Base-by-base conservation (phyloP, 1,140 invertebrate species). In the Lasaia peninsularis region DNA sequence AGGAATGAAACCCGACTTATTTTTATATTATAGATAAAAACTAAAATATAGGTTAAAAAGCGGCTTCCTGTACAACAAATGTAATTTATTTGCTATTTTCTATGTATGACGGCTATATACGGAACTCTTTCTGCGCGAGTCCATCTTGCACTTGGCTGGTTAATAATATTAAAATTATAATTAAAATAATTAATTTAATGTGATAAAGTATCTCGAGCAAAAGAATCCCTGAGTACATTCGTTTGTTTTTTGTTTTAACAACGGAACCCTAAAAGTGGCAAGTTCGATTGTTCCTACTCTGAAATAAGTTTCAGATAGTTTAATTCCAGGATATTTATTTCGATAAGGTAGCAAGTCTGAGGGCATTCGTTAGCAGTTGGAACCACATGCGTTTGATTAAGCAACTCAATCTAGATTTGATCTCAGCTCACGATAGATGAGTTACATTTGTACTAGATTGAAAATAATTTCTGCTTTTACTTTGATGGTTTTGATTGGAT, bases 401-500 rank as follows among this genome's bases (percentile, higher is more conserved):
- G 35, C 35, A 40, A 40, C 35, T 40, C 35, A 40, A 40, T 16
- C 35, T 34, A 1, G 18, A 64, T 64, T 57, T 67, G 63, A 73
- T 73, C 67, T 67, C 56, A 58, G 60, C 50, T 55, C 31, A 60
- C 63, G 71, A 73, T 49, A 64, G 63, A 73, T 70, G 63, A 55
- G 56, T 48, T 51, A 53, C 71, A 73, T 70, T 70, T 68, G 70
- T 73, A 66, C 56, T 48, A 21, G 52, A 52, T 57, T 32, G 56
- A 56, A 61, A 58, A 51, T 65, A 60, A 68, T 73, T 70, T 58
- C 35, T 40, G 14, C 35, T 40, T 40, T 40, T 40, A 40, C 12
- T 40, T 40, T 18, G 14, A 40, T 12, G 6, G 35, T 12, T 40
- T 40, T 40, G 35, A 40, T 40, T 40, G 35, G 16, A 40, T 40